These are phyloP conservation scores for Plectrocnemia conspersa DNA, from an alignment of 1,140 invertebrate genomes.

Conservation along the genomic window DNA sequence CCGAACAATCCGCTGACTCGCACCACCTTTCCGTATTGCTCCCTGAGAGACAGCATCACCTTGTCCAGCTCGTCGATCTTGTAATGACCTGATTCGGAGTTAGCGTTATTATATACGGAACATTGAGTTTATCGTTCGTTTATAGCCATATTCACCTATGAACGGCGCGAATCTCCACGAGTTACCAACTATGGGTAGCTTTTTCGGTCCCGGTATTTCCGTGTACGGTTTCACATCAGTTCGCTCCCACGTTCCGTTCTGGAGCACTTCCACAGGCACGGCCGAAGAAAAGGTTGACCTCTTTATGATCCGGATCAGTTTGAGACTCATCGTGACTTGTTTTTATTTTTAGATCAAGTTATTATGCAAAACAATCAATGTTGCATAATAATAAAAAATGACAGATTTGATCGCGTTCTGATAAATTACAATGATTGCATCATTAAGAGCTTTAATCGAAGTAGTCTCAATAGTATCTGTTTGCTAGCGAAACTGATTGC, in stretches of 20 bases:
- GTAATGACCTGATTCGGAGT: conserved; percentile 63
- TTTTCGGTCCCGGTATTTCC: conserved; percentile 70
- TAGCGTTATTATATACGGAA: too few species aligned
- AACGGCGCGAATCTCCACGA: conserved; percentile 48
- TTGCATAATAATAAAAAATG: too few species aligned
- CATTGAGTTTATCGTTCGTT: conserved; percentile 38
- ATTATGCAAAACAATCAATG: too few species aligned
- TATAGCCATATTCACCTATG: conserved; percentile 52
- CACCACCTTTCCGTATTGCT: conserved; percentile 64
- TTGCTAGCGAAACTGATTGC: conserved; percentile 2
- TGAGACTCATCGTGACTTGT: conserved; percentile 1
- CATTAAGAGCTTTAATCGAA: too few species aligned
- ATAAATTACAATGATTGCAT: too few species aligned
- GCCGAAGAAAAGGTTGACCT: conserved; percentile 31
- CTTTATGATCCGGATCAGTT: conserved; percentile 13
- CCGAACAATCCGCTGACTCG: conserved; percentile 70
- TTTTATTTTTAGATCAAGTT: too few species aligned
- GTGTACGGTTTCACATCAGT: conserved; percentile 61
- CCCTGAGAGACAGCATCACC: conserved; percentile 56
- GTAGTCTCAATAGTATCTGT: too few species aligned
- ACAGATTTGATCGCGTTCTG: too few species aligned
- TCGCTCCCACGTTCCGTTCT: neutral
- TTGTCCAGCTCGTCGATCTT: conserved; percentile 62
- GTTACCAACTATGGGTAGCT: conserved; percentile 72
- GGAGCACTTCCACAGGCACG: conserved; percentile 25